Conservation (phyloP, 2,888 invertebrate genomes). For the Macrosoma leucophasiata region DNA sequence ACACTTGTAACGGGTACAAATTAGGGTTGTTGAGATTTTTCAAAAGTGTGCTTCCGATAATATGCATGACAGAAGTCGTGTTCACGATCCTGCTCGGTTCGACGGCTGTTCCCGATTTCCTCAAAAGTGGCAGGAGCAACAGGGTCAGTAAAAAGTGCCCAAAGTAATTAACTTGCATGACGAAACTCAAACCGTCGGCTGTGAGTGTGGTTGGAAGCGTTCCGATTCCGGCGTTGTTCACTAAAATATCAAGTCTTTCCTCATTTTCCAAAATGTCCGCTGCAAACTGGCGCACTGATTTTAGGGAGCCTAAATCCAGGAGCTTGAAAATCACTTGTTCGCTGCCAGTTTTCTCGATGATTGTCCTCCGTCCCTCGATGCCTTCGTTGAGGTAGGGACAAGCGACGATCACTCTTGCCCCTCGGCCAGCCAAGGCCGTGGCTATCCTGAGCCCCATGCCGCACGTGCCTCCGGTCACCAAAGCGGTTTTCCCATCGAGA, state of each 20-base stretch:
- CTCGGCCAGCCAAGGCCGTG: constrained; percentile 53
- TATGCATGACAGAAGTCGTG: constrained; percentile 85
- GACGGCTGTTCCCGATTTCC: constrained; percentile 65
- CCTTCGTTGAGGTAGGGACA: constrained; percentile 61
- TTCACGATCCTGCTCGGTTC: constrained; percentile 84
- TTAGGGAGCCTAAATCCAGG: constrained; percentile 83
- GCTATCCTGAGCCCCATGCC: constrained; percentile 64
- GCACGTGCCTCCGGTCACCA: constrained; percentile 60
- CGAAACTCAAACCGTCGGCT: constrained; percentile 88
- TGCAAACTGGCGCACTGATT: constrained; percentile 88
- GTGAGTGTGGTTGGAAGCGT: constrained; percentile 76
- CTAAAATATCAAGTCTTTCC: constrained; percentile 84
- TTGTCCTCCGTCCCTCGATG: constrained; percentile 67
- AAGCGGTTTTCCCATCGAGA: constrained; percentile 50
- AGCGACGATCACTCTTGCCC: constrained; percentile 58
- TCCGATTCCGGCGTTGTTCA: constrained; percentile 92
- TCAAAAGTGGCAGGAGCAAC: constrained; percentile 86
- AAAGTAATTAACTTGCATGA: constrained; percentile 95
- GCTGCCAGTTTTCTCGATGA: constrained; percentile 80
- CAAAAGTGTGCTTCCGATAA: constrained; percentile 80
- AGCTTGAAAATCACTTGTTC: constrained; percentile 81
- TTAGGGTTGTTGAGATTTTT: constrained; percentile 79
- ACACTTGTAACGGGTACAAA: constrained; percentile 66
- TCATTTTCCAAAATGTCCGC: constrained; percentile 83
- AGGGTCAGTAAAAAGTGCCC: constrained; percentile 94